Evolutionary conservation across 30 jellyfish, hydroid and myxozoan species (phyloP).

Genomic region (Mastigias papua): DNA sequence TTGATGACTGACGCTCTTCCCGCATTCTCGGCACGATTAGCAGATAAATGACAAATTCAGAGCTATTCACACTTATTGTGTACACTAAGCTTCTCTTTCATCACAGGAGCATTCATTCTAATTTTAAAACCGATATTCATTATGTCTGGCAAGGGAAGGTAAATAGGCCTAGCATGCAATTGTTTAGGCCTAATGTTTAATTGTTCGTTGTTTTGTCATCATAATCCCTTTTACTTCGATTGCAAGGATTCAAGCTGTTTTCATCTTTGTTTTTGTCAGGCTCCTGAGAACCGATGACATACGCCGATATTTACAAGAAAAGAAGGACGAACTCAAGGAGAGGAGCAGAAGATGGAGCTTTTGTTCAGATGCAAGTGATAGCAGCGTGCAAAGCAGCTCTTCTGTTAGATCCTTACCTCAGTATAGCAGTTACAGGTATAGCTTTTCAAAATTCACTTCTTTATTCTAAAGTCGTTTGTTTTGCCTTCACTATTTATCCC

Average conservation of each 20-base stretch:
- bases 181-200: conserved; percentile 25
- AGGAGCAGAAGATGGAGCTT: conserved; percentile 83
- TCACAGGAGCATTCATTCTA: not conserved
- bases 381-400: conserved; percentile 82
- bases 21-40: not conserved
- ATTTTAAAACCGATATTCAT: not conserved
- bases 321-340: conserved; percentile 74
- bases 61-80: not conserved
- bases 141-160: conserved; percentile 44
- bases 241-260: conserved; percentile 19
- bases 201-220: conserved; percentile 7
- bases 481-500: not conserved
- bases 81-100: not conserved
- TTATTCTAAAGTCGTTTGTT: not conserved
- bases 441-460: not conserved
- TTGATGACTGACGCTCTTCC: not conserved
- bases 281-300: conserved; percentile 92
- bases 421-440: conserved; percentile 97
- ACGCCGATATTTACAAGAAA: conserved; percentile 88
- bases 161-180: conserved; percentile 24
- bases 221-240: conserved; percentile 6
- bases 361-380: conserved; percentile 91
- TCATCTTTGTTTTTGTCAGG: conserved; percentile 36
- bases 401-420: conserved; percentile 95
- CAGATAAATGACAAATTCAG: not conserved